Base-by-base conservation (phyloP, 2,888 invertebrate species). In the Andrena fulva region DNA sequence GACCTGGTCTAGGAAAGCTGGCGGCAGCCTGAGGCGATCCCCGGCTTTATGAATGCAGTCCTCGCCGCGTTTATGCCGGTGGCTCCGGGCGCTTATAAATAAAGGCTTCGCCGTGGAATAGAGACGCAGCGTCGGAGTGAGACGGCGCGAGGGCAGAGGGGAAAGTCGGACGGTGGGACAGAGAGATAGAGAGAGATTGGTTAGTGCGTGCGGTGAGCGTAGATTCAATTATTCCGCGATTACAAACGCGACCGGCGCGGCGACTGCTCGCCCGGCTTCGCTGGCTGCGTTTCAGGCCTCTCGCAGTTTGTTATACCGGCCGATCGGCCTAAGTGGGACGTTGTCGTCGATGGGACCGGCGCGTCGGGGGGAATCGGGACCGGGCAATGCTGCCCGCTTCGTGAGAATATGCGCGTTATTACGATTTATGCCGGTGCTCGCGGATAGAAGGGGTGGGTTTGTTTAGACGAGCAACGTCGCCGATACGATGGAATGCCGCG, bases 171-270 rank as follows among this genome's bases (percentile, higher is more conserved):
- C 12, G 52, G 50, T 20, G 7, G 62, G 77, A 33, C 24, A n/a
- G 27, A 63, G 42, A 54, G 62, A 68, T 35, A 52, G 52, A 64
- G 73, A 67, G 72, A 59, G 67, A 63, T 52, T 27, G 63, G 62
- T 48, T 33, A 75, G 64, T 78, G 71, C 72, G 68, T 60, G 76
- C 76, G 74, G 87, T 77, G 86, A 86, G 86, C 89, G 86, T 87
- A 87, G 91, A 93, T 92, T 93, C 93, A 93, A 93, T 93, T 93
- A 93, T 93, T 93, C 92, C 89, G 88, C 92, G 91, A 93, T 93
- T 92, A 92, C 92, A 91, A 42, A 86, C 88, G 87, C 88, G 84
- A 88, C 84, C 86, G 85, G 83, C 87, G 42, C 42, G 42, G 62
- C 29, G 35, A 87, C 85, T 78, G 87, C 75, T 69, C 69, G 86